Conservation (phyloP, 2,888 invertebrate species). For the Dasypolia templi region DNA sequence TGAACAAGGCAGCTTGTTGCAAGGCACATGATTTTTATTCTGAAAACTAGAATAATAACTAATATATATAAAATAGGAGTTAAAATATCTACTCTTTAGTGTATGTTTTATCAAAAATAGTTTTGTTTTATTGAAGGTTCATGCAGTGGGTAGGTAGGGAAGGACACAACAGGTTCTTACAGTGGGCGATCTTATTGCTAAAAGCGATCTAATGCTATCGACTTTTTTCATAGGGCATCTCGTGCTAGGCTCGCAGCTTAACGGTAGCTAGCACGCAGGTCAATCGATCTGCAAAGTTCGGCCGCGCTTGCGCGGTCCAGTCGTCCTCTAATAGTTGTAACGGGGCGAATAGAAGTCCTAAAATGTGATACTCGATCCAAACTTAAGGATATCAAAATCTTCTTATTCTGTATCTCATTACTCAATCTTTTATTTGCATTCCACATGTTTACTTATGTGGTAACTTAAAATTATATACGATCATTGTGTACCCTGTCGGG, state of each 20-base stretch:
- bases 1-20: neutral
- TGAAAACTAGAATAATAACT: no score
- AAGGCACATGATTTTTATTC: neutral
- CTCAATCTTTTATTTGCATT: no score
- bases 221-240: conserved; percentile 33
- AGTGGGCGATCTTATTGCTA: neutral
- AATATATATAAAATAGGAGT: neutral
- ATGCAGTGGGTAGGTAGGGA: no score
- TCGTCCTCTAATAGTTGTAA: conserved; percentile 16
- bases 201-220: conserved; percentile 22
- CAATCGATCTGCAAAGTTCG: conserved; percentile 39
- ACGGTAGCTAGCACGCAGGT: conserved; percentile 22
- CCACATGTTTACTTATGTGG: no score
- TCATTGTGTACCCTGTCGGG: no score
- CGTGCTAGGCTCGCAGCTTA: conserved; percentile 14
- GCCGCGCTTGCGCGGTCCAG: conserved; percentile 48
- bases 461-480: no score
- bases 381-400: conserved; percentile 5
- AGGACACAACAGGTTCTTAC: no score
- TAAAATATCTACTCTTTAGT: neutral
- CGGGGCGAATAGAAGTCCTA: conserved; percentile 35
- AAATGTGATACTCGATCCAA: conserved; percentile 28
- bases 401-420: no score
- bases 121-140: neutral
- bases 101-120: no score